Conservation (phyloP, 2,797 vertebrate genomes). For the Danio albolineatus region DNA sequence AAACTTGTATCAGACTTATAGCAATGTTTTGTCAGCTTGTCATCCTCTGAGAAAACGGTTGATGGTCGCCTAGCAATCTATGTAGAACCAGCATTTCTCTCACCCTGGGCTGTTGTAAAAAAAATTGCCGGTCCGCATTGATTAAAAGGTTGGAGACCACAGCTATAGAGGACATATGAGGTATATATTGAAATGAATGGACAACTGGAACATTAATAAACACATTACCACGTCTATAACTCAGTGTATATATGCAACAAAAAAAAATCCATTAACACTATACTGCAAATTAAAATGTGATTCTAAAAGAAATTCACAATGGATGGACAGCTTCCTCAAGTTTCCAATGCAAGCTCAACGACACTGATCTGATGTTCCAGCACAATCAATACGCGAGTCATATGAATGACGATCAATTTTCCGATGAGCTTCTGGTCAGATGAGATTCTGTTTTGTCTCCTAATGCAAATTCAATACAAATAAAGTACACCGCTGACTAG, state of each 20-base stretch:
- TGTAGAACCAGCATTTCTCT: too few species aligned
- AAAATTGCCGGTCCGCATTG: too few species aligned
- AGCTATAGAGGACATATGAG: too few species aligned
- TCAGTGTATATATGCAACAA: not conserved
- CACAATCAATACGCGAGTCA: constrained; percentile 12
- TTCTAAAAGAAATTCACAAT: not conserved
- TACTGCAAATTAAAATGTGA: not conserved
- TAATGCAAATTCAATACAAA: constrained; percentile 47
- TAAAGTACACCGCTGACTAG: constrained; percentile 12
- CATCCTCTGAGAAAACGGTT: too few species aligned
- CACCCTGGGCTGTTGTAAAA: too few species aligned
- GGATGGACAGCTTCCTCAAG: not conserved
- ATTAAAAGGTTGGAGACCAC: too few species aligned
- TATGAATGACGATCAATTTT: constrained; percentile 23
- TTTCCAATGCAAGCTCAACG: not conserved
- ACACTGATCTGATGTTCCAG: not conserved
- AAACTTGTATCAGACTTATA: too few species aligned
- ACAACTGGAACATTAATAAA: too few species aligned
- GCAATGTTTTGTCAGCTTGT: too few species aligned
- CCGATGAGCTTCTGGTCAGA: constrained; percentile 20
- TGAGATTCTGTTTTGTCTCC: constrained; percentile 33
- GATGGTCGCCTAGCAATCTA: too few species aligned
- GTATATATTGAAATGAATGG: too few species aligned
- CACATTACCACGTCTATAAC: too few species aligned
- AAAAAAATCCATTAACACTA: not conserved